Conservation (phyloP, 2,888 invertebrate species). For the Synanthedon myopaeformis region DNA sequence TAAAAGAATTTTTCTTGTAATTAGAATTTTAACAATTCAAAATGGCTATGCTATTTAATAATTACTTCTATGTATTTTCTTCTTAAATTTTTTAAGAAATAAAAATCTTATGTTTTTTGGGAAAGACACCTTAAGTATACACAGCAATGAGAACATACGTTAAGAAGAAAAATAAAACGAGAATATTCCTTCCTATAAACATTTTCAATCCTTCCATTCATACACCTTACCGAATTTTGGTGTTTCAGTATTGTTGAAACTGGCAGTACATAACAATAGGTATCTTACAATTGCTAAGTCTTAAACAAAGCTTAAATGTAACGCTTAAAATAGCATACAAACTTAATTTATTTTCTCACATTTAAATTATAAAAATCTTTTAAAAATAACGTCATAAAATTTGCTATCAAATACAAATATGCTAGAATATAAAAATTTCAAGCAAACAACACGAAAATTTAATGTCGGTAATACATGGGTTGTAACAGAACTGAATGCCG, state of each 20-base stretch:
- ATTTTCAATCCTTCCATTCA: constrained; percentile 22
- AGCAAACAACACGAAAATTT: constrained; percentile 25
- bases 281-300: constrained; percentile 31
- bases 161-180: too few species aligned
- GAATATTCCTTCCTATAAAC: not conserved
- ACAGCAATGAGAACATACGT: too few species aligned
- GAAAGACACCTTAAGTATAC: too few species aligned
- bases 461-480: constrained; percentile 17
- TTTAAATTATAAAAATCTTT: constrained; percentile 24
- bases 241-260: constrained; percentile 57
- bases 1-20: too few species aligned
- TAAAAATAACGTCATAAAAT: constrained; percentile 41
- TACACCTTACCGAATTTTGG: constrained; percentile 38
- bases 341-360: constrained; percentile 6
- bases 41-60: too few species aligned
- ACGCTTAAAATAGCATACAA: constrained; percentile 34
- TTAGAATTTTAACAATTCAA: too few species aligned
- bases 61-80: too few species aligned
- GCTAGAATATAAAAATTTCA: constrained; percentile 34
- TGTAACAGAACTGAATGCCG: constrained; percentile 11
- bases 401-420: constrained; percentile 41
- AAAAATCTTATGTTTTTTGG: too few species aligned
- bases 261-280: constrained; percentile 55
- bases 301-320: constrained; percentile 27
- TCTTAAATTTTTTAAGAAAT: too few species aligned